Conservation (phyloP, 23 tunicate genomes). For the Halocynthia aurantium region DNA sequence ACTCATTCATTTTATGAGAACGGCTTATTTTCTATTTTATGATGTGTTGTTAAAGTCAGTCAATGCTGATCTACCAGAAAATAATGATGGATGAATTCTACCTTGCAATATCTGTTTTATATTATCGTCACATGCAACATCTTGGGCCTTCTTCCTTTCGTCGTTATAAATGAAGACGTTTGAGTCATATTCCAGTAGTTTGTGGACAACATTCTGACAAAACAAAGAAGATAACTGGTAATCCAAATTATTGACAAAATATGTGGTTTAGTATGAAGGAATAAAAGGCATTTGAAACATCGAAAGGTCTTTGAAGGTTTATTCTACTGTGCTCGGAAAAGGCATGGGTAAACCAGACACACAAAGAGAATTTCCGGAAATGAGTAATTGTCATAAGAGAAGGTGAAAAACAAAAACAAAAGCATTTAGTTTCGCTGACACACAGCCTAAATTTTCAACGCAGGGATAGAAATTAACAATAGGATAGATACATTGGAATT, state of each 20-base stretch:
- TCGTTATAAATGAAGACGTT: conserved; percentile 39
- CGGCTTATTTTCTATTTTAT: no score
- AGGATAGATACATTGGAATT: no score
- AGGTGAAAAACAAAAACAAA: not conserved
- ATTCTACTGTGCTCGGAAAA: no score
- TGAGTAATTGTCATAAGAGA: not conserved
- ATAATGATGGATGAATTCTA: not conserved
- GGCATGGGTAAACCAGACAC: no score
- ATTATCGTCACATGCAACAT: conserved; percentile 38
- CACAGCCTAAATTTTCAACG: not conserved
- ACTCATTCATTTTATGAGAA: no score
- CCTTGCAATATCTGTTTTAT: conserved; percentile 73
- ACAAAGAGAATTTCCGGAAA: no score
- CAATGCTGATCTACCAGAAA: no score
- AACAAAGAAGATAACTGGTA: not conserved
- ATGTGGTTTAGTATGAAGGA: no score
- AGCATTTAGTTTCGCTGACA: not conserved
- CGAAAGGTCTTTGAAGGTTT: no score
- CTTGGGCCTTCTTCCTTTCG: conserved; percentile 62
- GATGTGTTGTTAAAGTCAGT: no score
- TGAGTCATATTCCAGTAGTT: conserved; percentile 46
- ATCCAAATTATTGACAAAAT: not conserved
- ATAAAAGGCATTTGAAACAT: no score
- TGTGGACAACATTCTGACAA: conserved; percentile 65
- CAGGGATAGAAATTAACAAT: no score